Evolutionary conservation across 2,888 invertebrate genomes (phyloP).

Genomic region (Oegoconia quadripuncta): DNA sequence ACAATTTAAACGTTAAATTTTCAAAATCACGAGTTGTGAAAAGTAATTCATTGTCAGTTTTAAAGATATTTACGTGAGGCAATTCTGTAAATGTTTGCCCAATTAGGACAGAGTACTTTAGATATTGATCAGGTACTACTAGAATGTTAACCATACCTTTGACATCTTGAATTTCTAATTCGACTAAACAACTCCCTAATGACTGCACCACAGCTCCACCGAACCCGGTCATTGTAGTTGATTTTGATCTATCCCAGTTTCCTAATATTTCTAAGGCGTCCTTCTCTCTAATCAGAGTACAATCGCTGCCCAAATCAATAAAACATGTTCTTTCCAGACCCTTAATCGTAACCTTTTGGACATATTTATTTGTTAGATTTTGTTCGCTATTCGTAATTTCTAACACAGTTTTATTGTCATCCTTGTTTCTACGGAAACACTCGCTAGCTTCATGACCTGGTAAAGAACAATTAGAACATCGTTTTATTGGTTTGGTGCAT

Average conservation of each 20-base stretch:
- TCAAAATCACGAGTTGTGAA: neutral
- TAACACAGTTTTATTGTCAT: no score
- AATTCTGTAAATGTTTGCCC: constrained; percentile 10
- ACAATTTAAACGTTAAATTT: no score
- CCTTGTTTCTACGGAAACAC: no score
- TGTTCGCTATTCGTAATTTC: neutral
- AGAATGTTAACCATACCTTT: neutral
- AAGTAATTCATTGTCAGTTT: constrained; percentile 1
- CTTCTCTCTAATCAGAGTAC: neutral
- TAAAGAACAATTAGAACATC: constrained; percentile 1
- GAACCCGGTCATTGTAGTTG: no score
- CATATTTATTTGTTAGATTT: neutral
- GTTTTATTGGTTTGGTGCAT: constrained; percentile 5
- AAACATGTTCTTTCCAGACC: neutral
- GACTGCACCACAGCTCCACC: no score
- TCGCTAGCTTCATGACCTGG: constrained; percentile 1
- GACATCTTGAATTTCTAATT: constrained; percentile 4
- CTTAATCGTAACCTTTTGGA: neutral
- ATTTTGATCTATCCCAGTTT: no score
- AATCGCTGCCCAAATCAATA: constrained; percentile 10
- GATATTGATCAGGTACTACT: constrained; percentile 4
- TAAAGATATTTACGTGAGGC: constrained; percentile 4
- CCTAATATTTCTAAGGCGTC: neutral
- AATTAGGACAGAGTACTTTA: constrained; percentile 3
- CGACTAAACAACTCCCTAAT: no score